Evolutionary conservation across 2,888 invertebrate genomes (phyloP), one percentile per base, ranked within the genome.

Genomic region (Oeneis ivallda): DNA sequence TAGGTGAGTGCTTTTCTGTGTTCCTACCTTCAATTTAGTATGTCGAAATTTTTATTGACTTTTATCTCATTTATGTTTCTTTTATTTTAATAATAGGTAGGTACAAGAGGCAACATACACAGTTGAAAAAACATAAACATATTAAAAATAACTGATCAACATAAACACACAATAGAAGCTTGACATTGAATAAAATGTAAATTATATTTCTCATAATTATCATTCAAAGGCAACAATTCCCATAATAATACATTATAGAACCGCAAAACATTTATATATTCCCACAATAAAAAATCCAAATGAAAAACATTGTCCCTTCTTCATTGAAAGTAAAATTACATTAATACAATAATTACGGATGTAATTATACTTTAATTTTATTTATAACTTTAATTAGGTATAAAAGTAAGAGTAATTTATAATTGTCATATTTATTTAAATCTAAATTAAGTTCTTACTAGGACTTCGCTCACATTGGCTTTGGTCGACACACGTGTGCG

Each of bases 1-100:
- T 83, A 71, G 80, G 89, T 91, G 67, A 85, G 83, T 78, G 54
- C 1, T 34, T 52, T 62, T 17, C 26, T 26, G 11, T 26, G 19
- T 26, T 19, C 49, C 49, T 70, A 72, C 71, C 70, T 71, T 66
- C 70, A 68, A 58, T 66, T 67, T 65, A 26, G 32, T 49, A 49
- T 62, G 19, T 11, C 3, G 13, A 13, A 11, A 34, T 52, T 45
- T 52, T 39, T 39, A 32, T 52, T 17, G 8, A 32, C 53, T 63
- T 54, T 34, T n/a, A 17, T n/a, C 6, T 43, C 9, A 17, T 13
- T 47, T 9, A 6, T 2, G 7, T 9, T 15, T 2, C 9, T 45
- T 43, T n/a, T 45, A 45, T 15, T 15, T 47, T 17, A 15, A 17
- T 7, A 37, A 37, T 37, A n/a, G n/a, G n/a, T n/a, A n/a, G n/a